Conservation (phyloP, 2,888 invertebrate genomes). For the Hydropsyche betteni region DNA sequence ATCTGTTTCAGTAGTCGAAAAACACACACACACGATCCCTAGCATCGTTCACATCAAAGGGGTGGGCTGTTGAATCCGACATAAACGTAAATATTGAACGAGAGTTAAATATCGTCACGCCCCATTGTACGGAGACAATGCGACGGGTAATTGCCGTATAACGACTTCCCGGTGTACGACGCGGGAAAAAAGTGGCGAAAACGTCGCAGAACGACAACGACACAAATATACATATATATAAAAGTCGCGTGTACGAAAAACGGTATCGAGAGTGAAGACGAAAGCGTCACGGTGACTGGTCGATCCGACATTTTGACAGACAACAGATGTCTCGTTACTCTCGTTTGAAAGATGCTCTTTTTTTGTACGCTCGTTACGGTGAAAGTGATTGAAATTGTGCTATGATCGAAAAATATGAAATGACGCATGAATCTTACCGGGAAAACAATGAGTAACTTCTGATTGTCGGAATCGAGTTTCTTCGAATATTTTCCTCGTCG, state of each 20-base stretch:
- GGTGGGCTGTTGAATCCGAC: background rate
- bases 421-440: no score
- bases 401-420: no score
- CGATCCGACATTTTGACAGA: no score
- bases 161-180: background rate
- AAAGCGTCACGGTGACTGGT: background rate
- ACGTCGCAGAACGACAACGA: background rate
- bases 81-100: conserved; percentile 17
- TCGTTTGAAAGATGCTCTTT: no score
- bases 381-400: no score
- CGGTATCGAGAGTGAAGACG: conserved; percentile 2
- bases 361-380: no score
- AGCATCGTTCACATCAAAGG: conserved; percentile 10
- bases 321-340: no score
- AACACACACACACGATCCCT: background rate
- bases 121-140: conserved; percentile 6
- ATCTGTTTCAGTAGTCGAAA: conserved; percentile 10
- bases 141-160: background rate
- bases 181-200: background rate
- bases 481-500: no score
- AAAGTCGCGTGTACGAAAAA: background rate
- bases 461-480: no score
- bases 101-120: background rate
- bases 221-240: background rate
- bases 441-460: no score